Evolutionary conservation across 2,888 invertebrate genomes (phyloP).

Genomic region (Tridacna gigas): DNA sequence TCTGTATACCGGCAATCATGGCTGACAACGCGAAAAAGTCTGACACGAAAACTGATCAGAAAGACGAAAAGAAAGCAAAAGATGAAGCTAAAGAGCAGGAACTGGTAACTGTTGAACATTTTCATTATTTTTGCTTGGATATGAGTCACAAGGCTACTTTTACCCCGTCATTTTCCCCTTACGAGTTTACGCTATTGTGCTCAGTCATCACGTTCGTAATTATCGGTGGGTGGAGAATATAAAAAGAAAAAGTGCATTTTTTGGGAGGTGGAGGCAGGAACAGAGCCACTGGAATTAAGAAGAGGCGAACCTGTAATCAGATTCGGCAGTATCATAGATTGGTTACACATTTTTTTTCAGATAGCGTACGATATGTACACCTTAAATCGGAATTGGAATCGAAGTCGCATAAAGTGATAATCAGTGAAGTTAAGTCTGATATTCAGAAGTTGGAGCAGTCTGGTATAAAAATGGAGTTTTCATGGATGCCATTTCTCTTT

Average conservation of each 20-base stretch:
- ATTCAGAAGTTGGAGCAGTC: too few species aligned
- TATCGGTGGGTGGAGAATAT: slow-evolving; percentile 49
- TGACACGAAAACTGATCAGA: slow-evolving; percentile 83
- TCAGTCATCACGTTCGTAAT: slow-evolving; percentile 26
- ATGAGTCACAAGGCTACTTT: neutral
- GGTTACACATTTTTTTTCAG: too few species aligned
- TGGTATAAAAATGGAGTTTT: too few species aligned
- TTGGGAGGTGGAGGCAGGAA: too few species aligned
- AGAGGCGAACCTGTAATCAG: too few species aligned
- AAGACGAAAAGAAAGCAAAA: slow-evolving; percentile 85
- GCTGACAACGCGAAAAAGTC: slow-evolving; percentile 84
- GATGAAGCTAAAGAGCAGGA: slow-evolving; percentile 85
- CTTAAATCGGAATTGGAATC: too few species aligned
- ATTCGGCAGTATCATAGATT: too few species aligned
- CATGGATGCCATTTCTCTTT: too few species aligned
- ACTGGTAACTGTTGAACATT: slow-evolving; percentile 75
- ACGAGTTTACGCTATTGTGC: slow-evolving; percentile 20
- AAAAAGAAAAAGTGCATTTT: neutral
- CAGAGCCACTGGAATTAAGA: too few species aligned
- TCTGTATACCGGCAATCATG: slow-evolving; percentile 74
- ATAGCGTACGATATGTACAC: too few species aligned
- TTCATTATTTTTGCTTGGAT: neutral
- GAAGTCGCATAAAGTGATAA: too few species aligned
- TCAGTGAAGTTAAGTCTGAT: too few species aligned
- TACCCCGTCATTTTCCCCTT: neutral